phyloP scores from a whole-genome alignment of 2,888 invertebrate species.

The Agonopterix subpropinquella region DNA sequence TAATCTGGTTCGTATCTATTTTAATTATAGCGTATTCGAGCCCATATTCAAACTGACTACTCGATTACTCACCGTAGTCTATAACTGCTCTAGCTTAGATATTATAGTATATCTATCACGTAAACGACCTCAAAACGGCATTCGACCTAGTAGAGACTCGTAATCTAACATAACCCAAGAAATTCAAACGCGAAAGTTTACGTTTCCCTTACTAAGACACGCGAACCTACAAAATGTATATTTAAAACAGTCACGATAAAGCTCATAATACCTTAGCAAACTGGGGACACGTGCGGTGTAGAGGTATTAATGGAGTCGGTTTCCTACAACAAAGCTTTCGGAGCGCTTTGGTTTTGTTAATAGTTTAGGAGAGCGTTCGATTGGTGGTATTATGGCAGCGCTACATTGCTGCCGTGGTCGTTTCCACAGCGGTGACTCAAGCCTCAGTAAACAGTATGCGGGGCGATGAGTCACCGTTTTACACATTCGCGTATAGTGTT shows the following conservation, averaged over 20 bases:
- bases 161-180: conserved; percentile 68
- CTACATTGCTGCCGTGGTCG: conserved; percentile 48
- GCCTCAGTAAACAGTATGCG: conserved; percentile 76
- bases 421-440: conserved; percentile 67
- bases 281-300: conserved; percentile 68
- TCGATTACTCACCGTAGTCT: conserved; percentile 38
- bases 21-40: conserved; percentile 43
- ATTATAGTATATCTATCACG: conserved; percentile 44
- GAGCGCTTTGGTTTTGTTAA: conserved; percentile 48
- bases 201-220: conserved; percentile 32
- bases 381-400: conserved; percentile 38
- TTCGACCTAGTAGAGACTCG: conserved; percentile 68
- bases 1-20: conserved; percentile 57
- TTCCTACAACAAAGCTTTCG: conserved; percentile 41
- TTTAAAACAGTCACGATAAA: conserved; percentile 18
- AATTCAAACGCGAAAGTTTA: conserved; percentile 70
- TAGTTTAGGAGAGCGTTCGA: conserved; percentile 24
- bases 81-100: conserved; percentile 32
- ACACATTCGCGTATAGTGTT: conserved; percentile 76
- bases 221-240: conserved; percentile 19
- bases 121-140: conserved; percentile 73
- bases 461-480: conserved; percentile 76
- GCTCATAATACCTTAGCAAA: conserved; percentile 35
- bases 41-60: conserved; percentile 36
- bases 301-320: conserved; percentile 72